A percentile compares a stretch with the other conserved stretches of the same genome.
Conservation (phyloP, 2,113 vertebrate genomes). For the Aspiorhynchus laticeps region DNA sequence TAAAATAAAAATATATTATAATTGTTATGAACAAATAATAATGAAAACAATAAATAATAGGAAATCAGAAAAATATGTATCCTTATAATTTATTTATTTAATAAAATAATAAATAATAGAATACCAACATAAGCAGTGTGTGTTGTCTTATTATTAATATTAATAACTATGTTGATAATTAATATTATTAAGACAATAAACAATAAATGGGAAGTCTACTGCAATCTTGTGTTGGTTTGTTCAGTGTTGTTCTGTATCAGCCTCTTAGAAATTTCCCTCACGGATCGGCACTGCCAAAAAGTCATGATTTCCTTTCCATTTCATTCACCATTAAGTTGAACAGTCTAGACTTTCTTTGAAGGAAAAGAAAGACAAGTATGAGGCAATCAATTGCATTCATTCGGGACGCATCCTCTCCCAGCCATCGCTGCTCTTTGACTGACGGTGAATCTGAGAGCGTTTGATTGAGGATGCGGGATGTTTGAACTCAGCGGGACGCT, state of each 20-base stretch:
- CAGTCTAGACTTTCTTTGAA: slow-evolving; percentile 12
- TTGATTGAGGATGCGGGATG: background rate
- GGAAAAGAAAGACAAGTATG: background rate
- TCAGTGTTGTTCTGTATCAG: background rate
- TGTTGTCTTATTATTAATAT: background rate
- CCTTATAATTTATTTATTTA: background rate
- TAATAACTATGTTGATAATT: background rate
- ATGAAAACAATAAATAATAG: background rate
- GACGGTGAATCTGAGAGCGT: slow-evolving; percentile 3
- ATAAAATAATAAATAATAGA: background rate
- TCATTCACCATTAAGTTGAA: background rate
- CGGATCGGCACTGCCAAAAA: background rate
- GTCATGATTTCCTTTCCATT: background rate
- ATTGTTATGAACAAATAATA: background rate
- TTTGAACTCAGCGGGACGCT: background rate
- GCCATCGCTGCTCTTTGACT: slow-evolving; percentile 47
- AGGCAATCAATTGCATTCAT: slow-evolving; percentile 5
- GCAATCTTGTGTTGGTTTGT: background rate
- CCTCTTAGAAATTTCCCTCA: background rate
- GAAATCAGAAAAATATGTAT: background rate
- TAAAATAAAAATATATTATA: no score
- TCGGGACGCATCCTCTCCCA: background rate
- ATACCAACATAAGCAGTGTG: background rate
- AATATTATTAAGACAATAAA: background rate
- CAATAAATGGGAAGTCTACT: background rate